Percentiles rank a stretch among this genome's conserved stretches.
phyloP scores from a whole-genome alignment of 1,140 invertebrate genomes.

The Euborellia annulipes region DNA sequence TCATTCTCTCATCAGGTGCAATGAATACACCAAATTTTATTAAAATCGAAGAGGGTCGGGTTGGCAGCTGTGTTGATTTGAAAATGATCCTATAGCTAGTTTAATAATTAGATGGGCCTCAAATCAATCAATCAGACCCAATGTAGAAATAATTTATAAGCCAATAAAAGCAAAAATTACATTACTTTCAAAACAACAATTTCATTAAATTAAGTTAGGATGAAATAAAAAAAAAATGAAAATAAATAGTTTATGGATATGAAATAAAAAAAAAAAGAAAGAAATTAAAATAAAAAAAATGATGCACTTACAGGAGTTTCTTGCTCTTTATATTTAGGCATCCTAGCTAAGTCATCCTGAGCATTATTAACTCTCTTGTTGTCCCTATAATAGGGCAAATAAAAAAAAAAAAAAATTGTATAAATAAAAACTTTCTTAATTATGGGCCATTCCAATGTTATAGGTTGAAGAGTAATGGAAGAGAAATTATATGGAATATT shows the following conservation, averaged over 20 bases:
- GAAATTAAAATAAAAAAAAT: not conserved
- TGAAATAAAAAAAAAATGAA: slow-evolving; percentile 2
- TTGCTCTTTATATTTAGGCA: slow-evolving; percentile 43
- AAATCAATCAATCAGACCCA: too few species aligned
- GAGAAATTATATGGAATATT: slow-evolving; percentile 8
- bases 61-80: too few species aligned
- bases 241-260: slow-evolving; percentile 5
- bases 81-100: too few species aligned
- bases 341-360: slow-evolving; percentile 29
- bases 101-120: too few species aligned
- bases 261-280: slow-evolving; percentile 4
- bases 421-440: slow-evolving; percentile 13
- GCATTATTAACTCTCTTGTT: slow-evolving; percentile 21
- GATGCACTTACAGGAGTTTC: slow-evolving; percentile 36
- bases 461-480: slow-evolving; percentile 13
- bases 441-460: slow-evolving; percentile 3
- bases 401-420: not conserved
- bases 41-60: too few species aligned
- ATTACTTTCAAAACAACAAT: too few species aligned
- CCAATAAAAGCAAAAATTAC: too few species aligned
- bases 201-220: too few species aligned
- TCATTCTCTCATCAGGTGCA: too few species aligned
- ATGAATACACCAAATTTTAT: too few species aligned
- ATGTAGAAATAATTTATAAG: too few species aligned
- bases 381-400: not conserved